These are phyloP conservation scores for Eurois occulta DNA, from an alignment of 2,888 invertebrate genomes.

Conservation along the genomic window DNA sequence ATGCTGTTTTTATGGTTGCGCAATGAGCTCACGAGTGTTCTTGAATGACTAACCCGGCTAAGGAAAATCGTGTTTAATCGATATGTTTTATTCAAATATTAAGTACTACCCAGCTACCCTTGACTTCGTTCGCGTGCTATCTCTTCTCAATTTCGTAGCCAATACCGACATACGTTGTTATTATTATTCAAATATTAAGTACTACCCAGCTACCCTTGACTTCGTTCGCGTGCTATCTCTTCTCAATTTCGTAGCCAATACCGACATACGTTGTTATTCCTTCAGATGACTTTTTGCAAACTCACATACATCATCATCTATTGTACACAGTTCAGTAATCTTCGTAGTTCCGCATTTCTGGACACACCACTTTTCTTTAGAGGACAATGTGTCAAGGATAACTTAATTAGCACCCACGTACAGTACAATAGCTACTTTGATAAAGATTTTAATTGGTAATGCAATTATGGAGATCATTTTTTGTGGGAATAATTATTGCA, in stretches of 20 bases:
- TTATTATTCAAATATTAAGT: slow-evolving; percentile 24
- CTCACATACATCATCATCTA: not conserved
- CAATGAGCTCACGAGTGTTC: slow-evolving; percentile 38
- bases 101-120: not conserved
- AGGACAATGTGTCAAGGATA: slow-evolving; percentile 23
- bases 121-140: slow-evolving; percentile 10
- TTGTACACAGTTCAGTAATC: not conserved
- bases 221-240: not conserved
- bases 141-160: not conserved
- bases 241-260: not conserved
- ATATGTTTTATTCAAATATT: slow-evolving; percentile 26
- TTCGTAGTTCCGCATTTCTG: slow-evolving; percentile 7
- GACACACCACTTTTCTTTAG: slow-evolving; percentile 1
- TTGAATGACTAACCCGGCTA: slow-evolving; percentile 22
- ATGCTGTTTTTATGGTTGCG: slow-evolving; percentile 52
- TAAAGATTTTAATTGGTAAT: not conserved
- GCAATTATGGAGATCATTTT: not conserved
- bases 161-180: not conserved
- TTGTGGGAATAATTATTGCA: not conserved
- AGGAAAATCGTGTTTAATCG: not conserved
- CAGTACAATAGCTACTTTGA: slow-evolving; percentile 7
- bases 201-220: slow-evolving; percentile 9
- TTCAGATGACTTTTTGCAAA: not conserved
- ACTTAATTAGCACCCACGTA: slow-evolving; percentile 10
- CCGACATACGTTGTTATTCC: not conserved